phyloP scores from a whole-genome alignment of 1,140 invertebrate species.

The Ridgeia piscesae region DNA sequence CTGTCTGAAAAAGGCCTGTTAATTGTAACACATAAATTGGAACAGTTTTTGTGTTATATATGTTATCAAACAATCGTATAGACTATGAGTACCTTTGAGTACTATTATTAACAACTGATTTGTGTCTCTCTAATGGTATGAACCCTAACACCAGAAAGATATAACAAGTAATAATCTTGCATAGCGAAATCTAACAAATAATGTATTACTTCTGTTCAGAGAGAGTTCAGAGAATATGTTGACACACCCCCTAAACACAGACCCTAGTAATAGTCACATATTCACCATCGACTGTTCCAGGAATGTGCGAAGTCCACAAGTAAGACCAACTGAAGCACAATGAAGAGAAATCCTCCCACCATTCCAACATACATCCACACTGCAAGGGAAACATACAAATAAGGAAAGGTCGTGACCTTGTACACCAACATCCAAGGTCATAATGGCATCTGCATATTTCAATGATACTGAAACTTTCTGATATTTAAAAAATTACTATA shows the following conservation, averaged over 20 bases:
- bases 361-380: constrained; percentile 99
- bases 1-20: no score
- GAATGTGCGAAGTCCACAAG: constrained; percentile 97
- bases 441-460: neutral
- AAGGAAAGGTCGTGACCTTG: neutral
- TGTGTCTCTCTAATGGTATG: no score
- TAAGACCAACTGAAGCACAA: constrained; percentile 91
- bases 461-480: neutral
- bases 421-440: neutral
- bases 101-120: no score
- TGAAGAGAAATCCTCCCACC: constrained; percentile 93
- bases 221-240: neutral
- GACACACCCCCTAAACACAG: neutral
- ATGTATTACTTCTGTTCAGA: neutral
- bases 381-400: constrained; percentile 29
- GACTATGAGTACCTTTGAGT: no score
- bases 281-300: constrained; percentile 86
- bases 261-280: constrained; percentile 3
- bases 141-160: no score
- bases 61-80: no score
- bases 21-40: no score
- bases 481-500: neutral
- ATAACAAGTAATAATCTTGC: no score
- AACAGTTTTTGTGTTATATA: no score
- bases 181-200: neutral